Evolutionary conservation across 2,888 invertebrate species (phyloP).

Genomic region (Acronicta aceris): DNA sequence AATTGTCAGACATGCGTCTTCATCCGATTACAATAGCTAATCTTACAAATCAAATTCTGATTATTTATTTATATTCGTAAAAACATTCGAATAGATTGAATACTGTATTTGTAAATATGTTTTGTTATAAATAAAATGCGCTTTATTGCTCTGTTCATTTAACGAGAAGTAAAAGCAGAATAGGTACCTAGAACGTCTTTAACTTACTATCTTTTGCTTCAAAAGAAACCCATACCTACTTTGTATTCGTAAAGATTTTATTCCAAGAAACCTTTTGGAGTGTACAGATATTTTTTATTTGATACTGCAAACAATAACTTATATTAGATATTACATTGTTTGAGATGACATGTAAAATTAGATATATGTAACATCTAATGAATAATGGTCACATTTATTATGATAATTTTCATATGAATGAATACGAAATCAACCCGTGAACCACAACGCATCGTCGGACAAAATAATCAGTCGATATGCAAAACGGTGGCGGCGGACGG

Average conservation of each 20-base stretch:
- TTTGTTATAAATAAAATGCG: not conserved
- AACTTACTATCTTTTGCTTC: not conserved
- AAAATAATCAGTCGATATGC: slow-evolving; percentile 81
- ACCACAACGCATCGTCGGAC: slow-evolving; percentile 66
- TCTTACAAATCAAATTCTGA: not conserved
- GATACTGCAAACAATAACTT: not conserved
- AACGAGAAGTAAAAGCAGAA: slow-evolving; percentile 19
- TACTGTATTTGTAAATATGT: too few relatives aligned
- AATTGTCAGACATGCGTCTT: not conserved
- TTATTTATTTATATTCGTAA: too few relatives aligned
- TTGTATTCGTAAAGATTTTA: not conserved
- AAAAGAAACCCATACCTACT: not conserved
- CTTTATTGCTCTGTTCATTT: slow-evolving; percentile 35
- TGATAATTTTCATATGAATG: slow-evolving; percentile 70
- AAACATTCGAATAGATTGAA: too few relatives aligned
- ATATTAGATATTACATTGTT: not conserved
- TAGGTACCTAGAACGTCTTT: too few relatives aligned
- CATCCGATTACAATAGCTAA: not conserved
- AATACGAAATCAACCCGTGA: slow-evolving; percentile 71
- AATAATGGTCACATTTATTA: slow-evolving; percentile 61
- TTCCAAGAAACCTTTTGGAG: not conserved
- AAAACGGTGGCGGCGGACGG: slow-evolving; percentile 65
- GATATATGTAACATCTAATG: slow-evolving; percentile 21
- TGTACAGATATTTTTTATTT: too few relatives aligned
- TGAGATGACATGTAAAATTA: slow-evolving; percentile 7